Evolutionary conservation across 35 echinoderm and acorn worm genomes (phyloP).

Genomic region (Apostichopus parvimensis): DNA sequence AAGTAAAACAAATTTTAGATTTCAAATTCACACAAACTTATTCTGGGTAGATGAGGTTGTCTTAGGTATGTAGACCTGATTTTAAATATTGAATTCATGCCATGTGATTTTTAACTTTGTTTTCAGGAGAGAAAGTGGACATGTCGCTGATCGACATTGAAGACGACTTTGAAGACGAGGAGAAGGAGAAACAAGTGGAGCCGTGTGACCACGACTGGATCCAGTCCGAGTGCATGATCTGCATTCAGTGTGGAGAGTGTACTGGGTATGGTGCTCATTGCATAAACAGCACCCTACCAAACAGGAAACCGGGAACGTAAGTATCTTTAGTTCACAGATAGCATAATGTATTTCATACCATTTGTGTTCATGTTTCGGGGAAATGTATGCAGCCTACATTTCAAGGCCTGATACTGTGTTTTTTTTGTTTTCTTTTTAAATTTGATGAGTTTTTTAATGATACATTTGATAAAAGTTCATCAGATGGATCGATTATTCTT

Average conservation of each 20-base stretch:
- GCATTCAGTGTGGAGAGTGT: constrained; percentile 86
- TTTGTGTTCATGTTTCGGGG: not conserved
- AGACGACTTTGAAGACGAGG: constrained; percentile 85
- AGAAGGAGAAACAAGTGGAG: constrained; percentile 72
- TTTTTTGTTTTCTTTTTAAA: no score
- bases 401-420: no score
- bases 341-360: not conserved
- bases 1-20: no score
- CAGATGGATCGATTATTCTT: no score
- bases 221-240: constrained; percentile 88
- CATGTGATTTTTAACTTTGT: not conserved
- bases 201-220: constrained; percentile 86
- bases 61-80: no score
- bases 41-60: no score
- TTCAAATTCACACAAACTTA: no score
- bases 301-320: constrained; percentile 91
- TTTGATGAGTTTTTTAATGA: no score
- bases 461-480: no score
- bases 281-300: constrained; percentile 78
- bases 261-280: constrained; percentile 94
- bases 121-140: constrained; percentile 54
- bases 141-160: constrained; percentile 63
- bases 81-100: no score
- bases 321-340: constrained; percentile 7
- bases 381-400: not conserved